phyloP scores from a whole-genome alignment of 2,888 invertebrate species.

The Caenorhabditis japonica region DNA sequence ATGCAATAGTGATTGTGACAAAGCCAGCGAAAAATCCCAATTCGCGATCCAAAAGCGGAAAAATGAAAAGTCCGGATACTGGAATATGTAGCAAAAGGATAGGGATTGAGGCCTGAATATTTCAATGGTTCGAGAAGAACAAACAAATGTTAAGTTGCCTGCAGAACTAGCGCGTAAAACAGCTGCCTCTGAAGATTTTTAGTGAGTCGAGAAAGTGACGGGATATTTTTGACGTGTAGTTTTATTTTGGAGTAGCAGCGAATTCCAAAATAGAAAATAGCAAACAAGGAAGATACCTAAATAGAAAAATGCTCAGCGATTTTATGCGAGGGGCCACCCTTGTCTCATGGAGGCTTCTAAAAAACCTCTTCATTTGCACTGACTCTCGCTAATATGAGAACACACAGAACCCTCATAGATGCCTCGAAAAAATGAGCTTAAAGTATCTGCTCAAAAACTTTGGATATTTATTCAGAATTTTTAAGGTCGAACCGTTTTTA shows the following conservation, averaged over 20 bases:
- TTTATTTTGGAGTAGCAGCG: constrained; percentile 32
- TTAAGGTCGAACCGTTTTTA: too few species aligned
- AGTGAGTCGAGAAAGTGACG: constrained; percentile 12
- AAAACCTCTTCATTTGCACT: too few species aligned
- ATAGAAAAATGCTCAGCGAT: neutral
- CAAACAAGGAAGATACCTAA: constrained; percentile 15
- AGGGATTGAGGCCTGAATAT: constrained; percentile 25
- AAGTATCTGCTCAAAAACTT: too few species aligned
- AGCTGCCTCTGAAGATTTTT: constrained; percentile 32
- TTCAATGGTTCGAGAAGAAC: neutral
- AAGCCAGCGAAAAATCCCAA: constrained; percentile 36
- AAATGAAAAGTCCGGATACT: constrained; percentile 29
- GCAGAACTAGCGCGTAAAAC: constrained; percentile 29
- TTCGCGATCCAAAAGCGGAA: constrained; percentile 22
- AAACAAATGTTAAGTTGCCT: neutral
- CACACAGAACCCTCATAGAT: too few species aligned
- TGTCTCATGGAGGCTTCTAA: too few species aligned
- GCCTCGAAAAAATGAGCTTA: too few species aligned
- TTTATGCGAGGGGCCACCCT: neutral
- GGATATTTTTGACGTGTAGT: constrained; percentile 1
- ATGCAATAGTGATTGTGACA: constrained; percentile 38
- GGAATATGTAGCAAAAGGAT: constrained; percentile 34
- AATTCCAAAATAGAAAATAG: constrained; percentile 27
- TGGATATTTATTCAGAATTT: too few species aligned
- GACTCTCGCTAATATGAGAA: too few species aligned